Conservation (phyloP, 2,113 vertebrate genomes). For the Chloroceryle aenea region DNA sequence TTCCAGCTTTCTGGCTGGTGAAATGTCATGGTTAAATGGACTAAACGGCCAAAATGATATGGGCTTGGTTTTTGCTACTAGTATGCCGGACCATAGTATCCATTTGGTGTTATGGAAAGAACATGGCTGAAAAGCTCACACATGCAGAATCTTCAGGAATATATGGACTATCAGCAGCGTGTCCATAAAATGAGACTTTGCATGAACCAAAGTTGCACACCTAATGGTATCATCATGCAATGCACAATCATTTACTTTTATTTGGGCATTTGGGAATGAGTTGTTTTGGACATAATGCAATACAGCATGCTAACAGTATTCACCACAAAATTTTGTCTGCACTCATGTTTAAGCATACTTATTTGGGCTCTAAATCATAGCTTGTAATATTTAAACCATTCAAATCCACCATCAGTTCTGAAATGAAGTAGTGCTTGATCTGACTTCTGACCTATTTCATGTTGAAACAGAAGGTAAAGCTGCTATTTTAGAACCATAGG, state of each 20-base stretch:
- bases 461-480: not conserved
- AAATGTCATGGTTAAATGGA: constrained; percentile 93
- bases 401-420: constrained; percentile 57
- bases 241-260: constrained; percentile 81
- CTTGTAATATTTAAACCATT: constrained; percentile 66
- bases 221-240: constrained; percentile 79
- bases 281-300: constrained; percentile 60
- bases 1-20: constrained; percentile 95
- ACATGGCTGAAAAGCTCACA: constrained; percentile 80
- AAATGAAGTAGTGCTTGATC: constrained; percentile 66
- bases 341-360: constrained; percentile 55
- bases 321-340: constrained; percentile 64
- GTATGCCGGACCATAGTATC: constrained; percentile 99
- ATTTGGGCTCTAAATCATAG: constrained; percentile 60
- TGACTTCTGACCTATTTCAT: constrained; percentile 47
- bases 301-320: constrained; percentile 72
- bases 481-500: not conserved
- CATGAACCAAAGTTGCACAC: constrained; percentile 90
- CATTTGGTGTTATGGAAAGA: constrained; percentile 98
- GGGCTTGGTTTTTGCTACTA: constrained; percentile 97
- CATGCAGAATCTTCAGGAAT: constrained; percentile 28
- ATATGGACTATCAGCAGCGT: constrained; percentile 22
- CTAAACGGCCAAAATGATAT: constrained; percentile 92
- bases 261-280: constrained; percentile 60
- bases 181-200: constrained; percentile 77